Conservation (phyloP, 1,140 invertebrate species). For the Holcopasites calliopsidis region DNA sequence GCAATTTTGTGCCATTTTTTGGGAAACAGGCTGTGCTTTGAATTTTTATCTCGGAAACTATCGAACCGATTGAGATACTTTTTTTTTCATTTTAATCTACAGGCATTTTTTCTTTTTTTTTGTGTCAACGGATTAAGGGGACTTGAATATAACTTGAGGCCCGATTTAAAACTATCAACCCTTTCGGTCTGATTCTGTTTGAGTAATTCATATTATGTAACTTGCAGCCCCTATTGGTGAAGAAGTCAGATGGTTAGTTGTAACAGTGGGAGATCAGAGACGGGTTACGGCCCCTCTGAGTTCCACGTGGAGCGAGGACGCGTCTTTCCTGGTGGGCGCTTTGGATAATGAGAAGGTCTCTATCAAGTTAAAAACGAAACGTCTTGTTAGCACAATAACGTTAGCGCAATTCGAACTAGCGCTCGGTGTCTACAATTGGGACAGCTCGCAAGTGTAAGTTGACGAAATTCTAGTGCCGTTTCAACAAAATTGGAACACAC, state of each 20-base stretch:
- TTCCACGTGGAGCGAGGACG: conserved; percentile 78
- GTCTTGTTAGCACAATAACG: conserved; percentile 80
- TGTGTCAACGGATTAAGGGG: too few relatives aligned
- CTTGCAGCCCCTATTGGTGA: conserved; percentile 62
- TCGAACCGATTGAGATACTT: too few relatives aligned
- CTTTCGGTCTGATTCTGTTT: not conserved
- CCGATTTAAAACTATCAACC: not conserved
- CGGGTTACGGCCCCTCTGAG: conserved; percentile 74
- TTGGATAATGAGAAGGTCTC: conserved; percentile 78
- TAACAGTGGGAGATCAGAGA: conserved; percentile 77
- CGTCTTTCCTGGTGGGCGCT: conserved; percentile 79
- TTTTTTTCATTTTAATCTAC: too few relatives aligned
- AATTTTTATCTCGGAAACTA: too few relatives aligned
- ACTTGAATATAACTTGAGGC: not conserved
- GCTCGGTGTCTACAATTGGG: conserved; percentile 78
- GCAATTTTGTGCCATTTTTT: too few relatives aligned
- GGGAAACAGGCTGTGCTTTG: too few relatives aligned
- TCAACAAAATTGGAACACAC: too few relatives aligned
- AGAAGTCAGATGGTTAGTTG: conserved; percentile 76
- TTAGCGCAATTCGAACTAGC: conserved; percentile 78
- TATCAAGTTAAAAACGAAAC: conserved; percentile 79
- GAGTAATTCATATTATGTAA: not conserved
- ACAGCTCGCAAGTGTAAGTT: conserved; percentile 78
- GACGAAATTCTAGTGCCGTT: not conserved
- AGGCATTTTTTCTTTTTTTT: too few relatives aligned